phyloP scores from a whole-genome alignment of 2,888 invertebrate genomes.

The Plebejus melissa region DNA sequence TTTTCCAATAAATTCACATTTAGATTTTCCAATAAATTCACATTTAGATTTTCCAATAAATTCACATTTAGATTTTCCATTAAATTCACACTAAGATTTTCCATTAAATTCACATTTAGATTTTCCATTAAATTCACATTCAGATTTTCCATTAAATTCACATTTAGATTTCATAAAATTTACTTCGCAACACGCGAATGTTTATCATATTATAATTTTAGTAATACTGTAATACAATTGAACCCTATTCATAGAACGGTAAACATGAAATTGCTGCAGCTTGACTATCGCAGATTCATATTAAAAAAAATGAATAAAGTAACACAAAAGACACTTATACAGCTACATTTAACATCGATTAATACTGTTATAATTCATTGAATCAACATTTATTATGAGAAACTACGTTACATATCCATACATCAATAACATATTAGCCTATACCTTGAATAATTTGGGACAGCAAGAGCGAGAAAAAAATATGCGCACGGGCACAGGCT shows the following conservation, averaged over 20 bases:
- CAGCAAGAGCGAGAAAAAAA: background rate
- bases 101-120: too few species aligned
- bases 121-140: too few species aligned
- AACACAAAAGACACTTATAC: background rate
- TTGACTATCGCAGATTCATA: background rate
- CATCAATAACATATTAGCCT: background rate
- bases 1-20: too few species aligned
- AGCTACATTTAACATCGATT: background rate
- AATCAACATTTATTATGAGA: background rate
- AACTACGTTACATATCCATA: background rate
- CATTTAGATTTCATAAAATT: slow-evolving; percentile 1
- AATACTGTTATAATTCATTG: background rate
- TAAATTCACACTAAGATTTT: too few species aligned
- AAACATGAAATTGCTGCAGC: background rate
- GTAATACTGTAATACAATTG: background rate
- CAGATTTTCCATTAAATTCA: background rate
- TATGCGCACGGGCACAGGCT: background rate
- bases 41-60: too few species aligned
- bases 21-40: too few species aligned
- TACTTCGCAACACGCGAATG: background rate
- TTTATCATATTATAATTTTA: background rate
- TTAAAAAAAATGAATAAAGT: background rate
- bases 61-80: too few species aligned
- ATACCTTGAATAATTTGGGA: background rate
- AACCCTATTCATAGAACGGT: background rate